Evolutionary conservation across 2,113 vertebrate genomes (phyloP).

Genomic region (Ciconia maguari): DNA sequence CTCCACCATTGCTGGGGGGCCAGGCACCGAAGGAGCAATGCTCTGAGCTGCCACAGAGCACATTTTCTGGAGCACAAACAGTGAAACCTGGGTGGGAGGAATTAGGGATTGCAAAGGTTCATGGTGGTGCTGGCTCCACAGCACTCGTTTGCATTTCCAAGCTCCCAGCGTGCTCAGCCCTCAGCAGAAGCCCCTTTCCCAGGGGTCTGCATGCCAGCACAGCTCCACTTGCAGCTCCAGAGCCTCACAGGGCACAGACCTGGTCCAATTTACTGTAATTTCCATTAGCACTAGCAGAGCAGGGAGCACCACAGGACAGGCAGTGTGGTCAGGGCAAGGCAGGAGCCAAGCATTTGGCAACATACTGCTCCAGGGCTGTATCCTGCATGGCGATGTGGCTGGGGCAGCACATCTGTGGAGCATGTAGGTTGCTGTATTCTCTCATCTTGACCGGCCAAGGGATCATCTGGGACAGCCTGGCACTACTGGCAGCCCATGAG

Average conservation of each 20-base stretch:
- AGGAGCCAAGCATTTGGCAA: neutral
- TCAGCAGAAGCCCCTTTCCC: neutral
- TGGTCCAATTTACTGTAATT: accelerated
- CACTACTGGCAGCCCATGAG: neutral
- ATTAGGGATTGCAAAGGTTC: neutral
- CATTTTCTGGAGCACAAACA: neutral
- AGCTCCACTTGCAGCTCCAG: neutral
- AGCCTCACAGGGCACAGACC: neutral
- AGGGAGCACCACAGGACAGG: neutral
- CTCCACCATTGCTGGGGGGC: neutral
- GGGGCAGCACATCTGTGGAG: neutral
- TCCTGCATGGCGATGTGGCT: neutral
- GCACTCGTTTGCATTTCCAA: neutral
- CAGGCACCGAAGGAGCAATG: neutral
- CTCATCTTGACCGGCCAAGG: neutral
- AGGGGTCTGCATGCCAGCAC: neutral
- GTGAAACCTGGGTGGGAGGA: neutral
- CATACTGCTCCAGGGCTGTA: neutral
- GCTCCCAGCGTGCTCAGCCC: neutral
- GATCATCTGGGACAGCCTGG: neutral
- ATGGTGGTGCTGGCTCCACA: neutral
- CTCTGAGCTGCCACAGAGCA: neutral
- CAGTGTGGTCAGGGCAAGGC: neutral
- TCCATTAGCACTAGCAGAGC: neutral
- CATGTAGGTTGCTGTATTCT: neutral